phyloP scores from a whole-genome alignment of 1,140 invertebrate genomes.

The Drosophila malerkotliana region DNA sequence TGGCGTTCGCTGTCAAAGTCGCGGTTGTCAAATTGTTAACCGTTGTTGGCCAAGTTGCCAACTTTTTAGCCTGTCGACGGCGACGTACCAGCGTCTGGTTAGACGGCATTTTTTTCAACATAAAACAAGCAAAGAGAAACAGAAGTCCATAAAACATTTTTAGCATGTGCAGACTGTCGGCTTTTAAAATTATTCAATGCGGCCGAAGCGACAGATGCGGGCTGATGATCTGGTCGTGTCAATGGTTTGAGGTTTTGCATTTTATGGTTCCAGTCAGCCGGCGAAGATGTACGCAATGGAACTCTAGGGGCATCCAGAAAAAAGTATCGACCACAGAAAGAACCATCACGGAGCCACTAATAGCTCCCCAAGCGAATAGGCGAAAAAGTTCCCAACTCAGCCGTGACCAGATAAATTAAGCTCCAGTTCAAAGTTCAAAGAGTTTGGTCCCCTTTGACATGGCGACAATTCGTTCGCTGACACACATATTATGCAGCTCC shows the following conservation, averaged over 20 bases:
- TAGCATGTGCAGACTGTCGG: conserved; percentile 59
- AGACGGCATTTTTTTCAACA: conserved; percentile 47
- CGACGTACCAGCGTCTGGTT: conserved; percentile 47
- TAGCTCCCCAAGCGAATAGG: conserved; percentile 30
- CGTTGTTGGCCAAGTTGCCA: conserved; percentile 32
- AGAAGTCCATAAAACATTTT: conserved; percentile 65
- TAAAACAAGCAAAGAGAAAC: conserved; percentile 21
- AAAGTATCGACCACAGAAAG: neutral
- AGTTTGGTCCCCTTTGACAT: conserved; percentile 53
- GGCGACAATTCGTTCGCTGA: conserved; percentile 39
- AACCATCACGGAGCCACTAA: conserved; percentile 29
- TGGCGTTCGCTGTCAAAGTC: conserved; percentile 50
- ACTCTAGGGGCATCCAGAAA: conserved; percentile 3
- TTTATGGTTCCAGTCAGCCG: conserved; percentile 26
- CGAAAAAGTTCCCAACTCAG: conserved; percentile 24
- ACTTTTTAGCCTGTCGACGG: conserved; percentile 29
- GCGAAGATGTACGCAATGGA: neutral
- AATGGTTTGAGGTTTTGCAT: conserved; percentile 40
- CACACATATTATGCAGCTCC: conserved; percentile 62
- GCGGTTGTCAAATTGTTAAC: conserved; percentile 57
- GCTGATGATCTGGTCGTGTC: conserved; percentile 47
- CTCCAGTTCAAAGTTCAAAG: conserved; percentile 67
- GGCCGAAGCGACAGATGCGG: conserved; percentile 35
- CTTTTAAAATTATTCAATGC: conserved; percentile 59
- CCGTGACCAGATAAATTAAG: conserved; percentile 56